A percentile compares a stretch with the other conserved stretches of the same genome.
Conservation (phyloP, 2,113 vertebrate genomes). For the Thomomys bottae region DNA sequence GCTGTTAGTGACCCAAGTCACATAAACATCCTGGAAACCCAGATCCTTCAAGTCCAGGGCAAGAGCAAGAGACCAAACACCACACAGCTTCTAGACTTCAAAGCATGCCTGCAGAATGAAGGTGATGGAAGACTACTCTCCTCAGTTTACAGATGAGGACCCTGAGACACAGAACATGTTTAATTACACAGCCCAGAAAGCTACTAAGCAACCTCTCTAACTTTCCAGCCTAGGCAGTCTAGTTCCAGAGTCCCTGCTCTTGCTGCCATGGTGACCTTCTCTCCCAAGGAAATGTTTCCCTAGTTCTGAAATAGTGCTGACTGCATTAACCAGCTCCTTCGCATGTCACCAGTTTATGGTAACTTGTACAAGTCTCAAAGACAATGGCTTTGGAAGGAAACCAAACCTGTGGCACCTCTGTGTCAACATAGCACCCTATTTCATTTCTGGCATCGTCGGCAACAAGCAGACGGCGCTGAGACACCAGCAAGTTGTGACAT, state of each 20-base stretch:
- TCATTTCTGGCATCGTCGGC: slow-evolving; percentile 40
- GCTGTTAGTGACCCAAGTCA: slow-evolving; percentile 83
- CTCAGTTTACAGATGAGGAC: not conserved
- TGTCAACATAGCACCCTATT: slow-evolving; percentile 1
- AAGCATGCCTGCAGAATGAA: slow-evolving; percentile 64
- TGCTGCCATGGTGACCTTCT: not conserved
- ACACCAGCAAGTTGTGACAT: not conserved
- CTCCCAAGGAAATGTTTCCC: not conserved
- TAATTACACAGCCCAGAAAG: not conserved
- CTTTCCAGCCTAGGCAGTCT: not conserved
- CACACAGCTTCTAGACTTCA: slow-evolving; percentile 50
- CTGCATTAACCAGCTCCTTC: not conserved
- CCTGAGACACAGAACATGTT: not conserved
- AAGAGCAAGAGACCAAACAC: slow-evolving; percentile 48
- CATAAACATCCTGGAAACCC: slow-evolving; percentile 83
- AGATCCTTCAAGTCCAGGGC: slow-evolving; percentile 81
- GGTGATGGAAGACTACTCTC: not conserved
- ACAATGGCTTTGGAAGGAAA: slow-evolving; percentile 49
- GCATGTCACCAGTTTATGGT: slow-evolving; percentile 2
- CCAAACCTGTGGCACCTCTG: not conserved
- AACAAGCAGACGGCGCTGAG: not conserved
- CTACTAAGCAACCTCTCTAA: not conserved
- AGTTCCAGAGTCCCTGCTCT: not conserved
- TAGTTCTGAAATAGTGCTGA: not conserved
- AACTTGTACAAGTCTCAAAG: slow-evolving; percentile 20